Base-by-base conservation (phyloP, 2,113 vertebrate genomes). In the Lynx canadensis region DNA sequence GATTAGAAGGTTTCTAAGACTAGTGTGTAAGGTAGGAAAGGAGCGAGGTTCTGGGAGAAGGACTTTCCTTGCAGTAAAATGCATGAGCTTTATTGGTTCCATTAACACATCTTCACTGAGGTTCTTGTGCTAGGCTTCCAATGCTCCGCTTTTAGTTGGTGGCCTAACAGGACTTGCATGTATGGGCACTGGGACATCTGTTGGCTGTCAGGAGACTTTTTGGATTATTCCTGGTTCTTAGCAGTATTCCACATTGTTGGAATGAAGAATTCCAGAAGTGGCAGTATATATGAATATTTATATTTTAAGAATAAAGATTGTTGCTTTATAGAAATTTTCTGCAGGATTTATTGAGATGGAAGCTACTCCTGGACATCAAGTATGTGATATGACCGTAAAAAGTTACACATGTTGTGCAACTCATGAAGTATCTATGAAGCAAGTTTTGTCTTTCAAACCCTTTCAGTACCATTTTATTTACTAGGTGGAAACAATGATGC, bases 391-490 rank as follows among this genome's bases (percentile, higher is more conserved):
- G 71, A 65, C 36, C 84, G 3, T 91, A n/a, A 82, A 91, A 94
- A 73, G 23, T 87, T 66, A 16, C 4, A 48, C 6, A 95, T 89
- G 11, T 52, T 52, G 16, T 90, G 7, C 80, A 63, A 48, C 8
- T 69, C 14, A 41, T 82, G 18, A 92, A 94, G 33, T 50, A 63
- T 45, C 31, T 68, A 3, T 76, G 27, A 74, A 76, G 12, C 74
- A 18, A 83, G 50, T 94, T 82, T 69, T 96, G 29, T 65, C 48
- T 95, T 82, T 89, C 7, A 66, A 36, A 48, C 6, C 0, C 1
- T 82, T 76, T 88, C 85, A 86, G 45, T 95, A 89, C 71, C 33
- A 71, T 89, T 93, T 97, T n/a, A 78, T 50, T 86, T 83, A 95
- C 89, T 89, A 96, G 94, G 68, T 97, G 86, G 92, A 85, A 96